A percentile compares a stretch with the other conserved stretches of the same genome.
Conservation (phyloP, 2,113 vertebrate species). For the Chiloscyllium plagiosum region DNA sequence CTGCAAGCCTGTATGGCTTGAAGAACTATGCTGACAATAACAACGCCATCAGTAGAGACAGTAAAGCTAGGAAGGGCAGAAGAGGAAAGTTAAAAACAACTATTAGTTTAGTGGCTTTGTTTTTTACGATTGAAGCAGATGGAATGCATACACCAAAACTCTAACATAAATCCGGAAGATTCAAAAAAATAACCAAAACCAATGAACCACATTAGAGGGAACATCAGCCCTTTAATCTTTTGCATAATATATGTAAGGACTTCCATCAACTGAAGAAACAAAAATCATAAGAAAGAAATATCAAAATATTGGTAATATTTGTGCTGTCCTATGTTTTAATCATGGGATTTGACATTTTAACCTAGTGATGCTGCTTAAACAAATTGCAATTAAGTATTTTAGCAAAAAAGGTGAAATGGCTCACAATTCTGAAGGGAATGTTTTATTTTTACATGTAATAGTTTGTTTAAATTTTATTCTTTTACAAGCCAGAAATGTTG, state of each 20-base stretch:
- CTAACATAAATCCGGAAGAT: not conserved
- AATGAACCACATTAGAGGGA: not conserved
- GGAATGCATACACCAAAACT: not conserved
- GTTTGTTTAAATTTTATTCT: not conserved
- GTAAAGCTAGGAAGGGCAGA: not conserved
- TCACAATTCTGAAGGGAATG: not conserved
- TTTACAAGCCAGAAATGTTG: not conserved
- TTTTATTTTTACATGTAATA: not conserved
- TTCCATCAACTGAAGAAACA: not conserved
- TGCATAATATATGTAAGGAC: not conserved
- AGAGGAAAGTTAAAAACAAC: not conserved
- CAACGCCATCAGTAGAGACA: not conserved
- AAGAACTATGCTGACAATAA: not conserved
- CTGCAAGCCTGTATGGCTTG: not conserved
- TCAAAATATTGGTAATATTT: not conserved
- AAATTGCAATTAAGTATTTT: not conserved
- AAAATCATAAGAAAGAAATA: not conserved
- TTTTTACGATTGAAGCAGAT: not conserved
- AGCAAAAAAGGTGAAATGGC: not conserved
- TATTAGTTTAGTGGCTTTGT: not conserved
- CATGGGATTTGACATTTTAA: not conserved
- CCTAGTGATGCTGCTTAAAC: not conserved
- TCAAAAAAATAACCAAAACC: not conserved
- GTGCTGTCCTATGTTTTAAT: not conserved
- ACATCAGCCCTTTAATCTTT: not conserved